These are phyloP conservation scores for Coleophora flavipennella DNA, from an alignment of 2,888 invertebrate species.

Conservation along the genomic window DNA sequence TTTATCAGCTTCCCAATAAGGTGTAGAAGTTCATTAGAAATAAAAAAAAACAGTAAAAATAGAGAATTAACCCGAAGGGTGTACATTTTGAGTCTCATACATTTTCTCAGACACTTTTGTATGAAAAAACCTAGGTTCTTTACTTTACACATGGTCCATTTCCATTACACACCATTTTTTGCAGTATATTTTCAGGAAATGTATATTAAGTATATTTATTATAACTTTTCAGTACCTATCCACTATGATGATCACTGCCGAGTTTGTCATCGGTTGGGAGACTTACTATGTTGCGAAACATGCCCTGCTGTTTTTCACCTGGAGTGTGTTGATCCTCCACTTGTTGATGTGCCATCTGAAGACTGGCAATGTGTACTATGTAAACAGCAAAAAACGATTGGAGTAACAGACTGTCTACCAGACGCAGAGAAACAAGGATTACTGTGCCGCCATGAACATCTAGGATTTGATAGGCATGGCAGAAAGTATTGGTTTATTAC, in stretches of 20 bases:
- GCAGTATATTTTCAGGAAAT: too few relatives aligned
- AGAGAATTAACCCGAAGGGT: too few relatives aligned
- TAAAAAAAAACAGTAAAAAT: too few relatives aligned
- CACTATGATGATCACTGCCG: slow-evolving; percentile 95
- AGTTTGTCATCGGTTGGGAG: slow-evolving; percentile 93
- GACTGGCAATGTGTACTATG: slow-evolving; percentile 98
- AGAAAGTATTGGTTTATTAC: slow-evolving; percentile 98
- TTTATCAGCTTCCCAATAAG: too few relatives aligned
- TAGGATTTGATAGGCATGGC: slow-evolving; percentile 96
- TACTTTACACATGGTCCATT: too few relatives aligned
- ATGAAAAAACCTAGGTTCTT: too few relatives aligned
- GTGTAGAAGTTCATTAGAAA: too few relatives aligned
- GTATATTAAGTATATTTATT: background rate
- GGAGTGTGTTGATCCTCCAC: slow-evolving; percentile 95
- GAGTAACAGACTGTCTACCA: slow-evolving; percentile 94
- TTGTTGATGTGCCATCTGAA: slow-evolving; percentile 95
- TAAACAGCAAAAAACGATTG: slow-evolving; percentile 90
- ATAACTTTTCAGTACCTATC: slow-evolving; percentile 76
- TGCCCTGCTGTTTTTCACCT: slow-evolving; percentile 99
- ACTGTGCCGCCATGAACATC: slow-evolving; percentile 91
- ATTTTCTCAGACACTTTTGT: too few relatives aligned
- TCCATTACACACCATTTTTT: too few relatives aligned
- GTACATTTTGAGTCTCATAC: too few relatives aligned
- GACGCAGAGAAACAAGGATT: slow-evolving; percentile 93
- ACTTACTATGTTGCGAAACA: slow-evolving; percentile 96